Base-by-base conservation (phyloP, 2,888 invertebrate genomes). In the Spicauda simplicius region DNA sequence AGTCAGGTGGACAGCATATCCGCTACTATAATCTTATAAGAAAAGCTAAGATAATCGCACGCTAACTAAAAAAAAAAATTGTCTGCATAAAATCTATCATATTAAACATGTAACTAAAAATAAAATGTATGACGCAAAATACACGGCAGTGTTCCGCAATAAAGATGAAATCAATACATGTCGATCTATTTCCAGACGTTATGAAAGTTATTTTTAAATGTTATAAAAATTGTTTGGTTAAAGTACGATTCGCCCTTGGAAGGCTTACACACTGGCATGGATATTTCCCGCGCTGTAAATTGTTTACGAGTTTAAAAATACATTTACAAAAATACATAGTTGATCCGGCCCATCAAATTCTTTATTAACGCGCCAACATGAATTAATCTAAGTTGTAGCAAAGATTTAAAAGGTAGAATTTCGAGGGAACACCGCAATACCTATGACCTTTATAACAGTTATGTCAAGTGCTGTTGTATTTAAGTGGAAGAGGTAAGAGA, bases 181-280 rank as follows among this genome's bases (percentile, higher is more conserved):
- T 60, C 48, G 33, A 37, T 75, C 69, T 71, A 71, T 71, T 70
- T 71, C 66, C 50, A 60, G 66, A 37, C 55, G 66, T 55, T 55
- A 33, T 60, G 67, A 71, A 72, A 71, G 68, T 69, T 76, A 76
- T 81, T 89, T 88, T 86, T 84, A 71, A 77, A 79, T 85, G 77
- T 76, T 85, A 76, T 83, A 84, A 88, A 85, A 89, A 89, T 76
- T 84, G 85, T 86, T 86, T 86, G 82, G 81, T 85, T 83, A 82
- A 79, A 80, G 79, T 80, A 80, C 77, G 76, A 75, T 71, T 74
- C 77, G 87, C 81, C 90, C 90, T 90, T 90, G 90, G 76, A 82
- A 85, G 86, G 84, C 82, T 83, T 81, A 77, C 54, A 78, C 18
- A 72, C 78, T 72, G 74, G 79, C 77, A 74, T 68, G 72, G 72